Conservation (phyloP, 2,113 vertebrate genomes). For the Poeciliopsis occidentalis region DNA sequence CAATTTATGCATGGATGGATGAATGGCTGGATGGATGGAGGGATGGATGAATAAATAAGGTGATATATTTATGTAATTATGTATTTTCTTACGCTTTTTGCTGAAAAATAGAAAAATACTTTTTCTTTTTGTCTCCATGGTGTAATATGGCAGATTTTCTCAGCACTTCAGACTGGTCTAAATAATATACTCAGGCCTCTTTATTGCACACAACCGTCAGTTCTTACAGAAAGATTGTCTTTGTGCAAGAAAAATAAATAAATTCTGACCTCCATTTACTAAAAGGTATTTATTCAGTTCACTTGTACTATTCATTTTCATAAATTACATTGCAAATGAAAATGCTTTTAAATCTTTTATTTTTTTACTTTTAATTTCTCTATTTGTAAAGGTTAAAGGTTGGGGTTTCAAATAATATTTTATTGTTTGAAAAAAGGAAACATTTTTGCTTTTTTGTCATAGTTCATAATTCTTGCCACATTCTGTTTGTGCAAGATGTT, state of each 20-base stretch:
- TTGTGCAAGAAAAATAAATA: background rate
- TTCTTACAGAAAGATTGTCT: background rate
- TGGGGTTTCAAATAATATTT: background rate
- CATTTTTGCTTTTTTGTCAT: background rate
- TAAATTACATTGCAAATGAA: background rate
- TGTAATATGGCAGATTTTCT: background rate
- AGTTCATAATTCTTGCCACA: background rate
- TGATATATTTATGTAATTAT: background rate
- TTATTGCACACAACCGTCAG: background rate
- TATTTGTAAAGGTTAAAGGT: background rate
- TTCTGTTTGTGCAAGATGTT: background rate
- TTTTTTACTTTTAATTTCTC: background rate
- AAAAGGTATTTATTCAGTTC: background rate
- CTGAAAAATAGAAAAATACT: background rate
- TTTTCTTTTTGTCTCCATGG: background rate
- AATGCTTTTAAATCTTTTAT: background rate
- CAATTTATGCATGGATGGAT: background rate
- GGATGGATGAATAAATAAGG: background rate
- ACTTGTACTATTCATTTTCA: background rate
- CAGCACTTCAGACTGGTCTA: background rate
- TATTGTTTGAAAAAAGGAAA: background rate
- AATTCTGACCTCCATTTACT: background rate
- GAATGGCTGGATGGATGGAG: conserved; percentile 1
- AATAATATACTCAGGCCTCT: background rate
- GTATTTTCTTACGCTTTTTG: background rate